Evolutionary conservation across 2,797 vertebrate species (phyloP).

Genomic region (Mus minutoides): DNA sequence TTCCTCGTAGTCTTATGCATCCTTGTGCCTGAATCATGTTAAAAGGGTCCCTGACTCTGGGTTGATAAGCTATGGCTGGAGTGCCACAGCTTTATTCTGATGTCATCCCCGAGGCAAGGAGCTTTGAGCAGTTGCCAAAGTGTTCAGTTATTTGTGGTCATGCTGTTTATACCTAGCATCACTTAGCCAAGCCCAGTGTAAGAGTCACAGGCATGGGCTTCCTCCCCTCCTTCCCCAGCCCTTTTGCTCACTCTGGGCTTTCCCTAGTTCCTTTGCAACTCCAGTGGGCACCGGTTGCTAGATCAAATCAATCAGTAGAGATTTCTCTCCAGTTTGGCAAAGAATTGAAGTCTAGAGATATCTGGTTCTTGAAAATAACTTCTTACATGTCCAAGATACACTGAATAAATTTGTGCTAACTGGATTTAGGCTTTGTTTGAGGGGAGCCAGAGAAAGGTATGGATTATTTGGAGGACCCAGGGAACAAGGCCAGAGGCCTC

Average conservation of each 20-base stretch:
- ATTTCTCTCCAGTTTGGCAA: not conserved
- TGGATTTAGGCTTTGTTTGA: not conserved
- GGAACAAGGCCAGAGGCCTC: not conserved
- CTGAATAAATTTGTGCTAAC: not conserved
- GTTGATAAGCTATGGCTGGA: not conserved
- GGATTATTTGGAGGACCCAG: not conserved
- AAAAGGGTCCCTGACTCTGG: not conserved
- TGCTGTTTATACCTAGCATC: not conserved
- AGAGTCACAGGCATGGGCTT: not conserved
- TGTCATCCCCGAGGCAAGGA: not conserved
- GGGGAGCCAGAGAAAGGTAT: not conserved
- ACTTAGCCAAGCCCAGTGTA: not conserved
- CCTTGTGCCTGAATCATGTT: not conserved
- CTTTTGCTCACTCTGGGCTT: not conserved
- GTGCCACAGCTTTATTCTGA: not conserved
- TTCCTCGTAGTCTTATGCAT: not conserved
- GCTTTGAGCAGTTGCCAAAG: not conserved
- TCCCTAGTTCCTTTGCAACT: not conserved
- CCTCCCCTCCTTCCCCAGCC: not conserved
- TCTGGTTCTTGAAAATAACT: conserved; percentile 23
- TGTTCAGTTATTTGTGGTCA: not conserved
- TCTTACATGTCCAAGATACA: not conserved
- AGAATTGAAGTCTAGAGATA: not conserved
- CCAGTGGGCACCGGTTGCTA: not conserved
- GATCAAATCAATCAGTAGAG: not conserved